Evolutionary conservation across 2,113 vertebrate genomes (phyloP).

Genomic region (Porphyrio hochstetteri): DNA sequence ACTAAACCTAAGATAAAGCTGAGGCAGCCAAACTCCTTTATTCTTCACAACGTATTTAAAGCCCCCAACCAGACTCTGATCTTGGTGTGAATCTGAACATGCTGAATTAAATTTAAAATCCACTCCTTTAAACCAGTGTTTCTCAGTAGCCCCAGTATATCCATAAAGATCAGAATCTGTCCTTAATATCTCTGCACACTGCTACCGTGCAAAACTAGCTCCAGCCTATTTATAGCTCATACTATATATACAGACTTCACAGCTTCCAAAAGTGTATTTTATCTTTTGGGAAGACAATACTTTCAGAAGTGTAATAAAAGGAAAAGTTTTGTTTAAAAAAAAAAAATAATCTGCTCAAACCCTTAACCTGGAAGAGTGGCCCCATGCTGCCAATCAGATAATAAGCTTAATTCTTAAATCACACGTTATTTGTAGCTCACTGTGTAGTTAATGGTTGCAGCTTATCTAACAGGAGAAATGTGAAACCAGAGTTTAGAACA

Average conservation of each 20-base stretch:
- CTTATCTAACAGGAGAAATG: slow-evolving; percentile 64
- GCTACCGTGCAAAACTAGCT: neutral
- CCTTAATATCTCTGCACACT: neutral
- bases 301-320: slow-evolving; percentile 38
- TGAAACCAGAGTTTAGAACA: slow-evolving; percentile 65
- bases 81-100: neutral
- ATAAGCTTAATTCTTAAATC: slow-evolving; percentile 69
- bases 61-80: neutral
- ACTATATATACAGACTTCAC: slow-evolving; percentile 22
- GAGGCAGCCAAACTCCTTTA: neutral
- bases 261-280: slow-evolving; percentile 44
- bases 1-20: neutral
- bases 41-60: neutral
- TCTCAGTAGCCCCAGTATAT: neutral
- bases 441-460: slow-evolving; percentile 32
- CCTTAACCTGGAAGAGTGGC: slow-evolving; percentile 47
- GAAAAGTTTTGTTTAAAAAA: neutral
- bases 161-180: slow-evolving; percentile 11
- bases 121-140: neutral
- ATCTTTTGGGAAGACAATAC: slow-evolving; percentile 53
- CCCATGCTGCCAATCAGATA: slow-evolving; percentile 68
- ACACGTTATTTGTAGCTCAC: slow-evolving; percentile 56
- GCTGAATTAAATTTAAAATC: neutral
- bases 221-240: slow-evolving; percentile 56
- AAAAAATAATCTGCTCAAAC: neutral